A percentile compares a stretch with the other conserved stretches of the same genome.
Evolutionary conservation across 2,113 vertebrate species (phyloP).

Genomic region (Alexandromys fortis): DNA sequence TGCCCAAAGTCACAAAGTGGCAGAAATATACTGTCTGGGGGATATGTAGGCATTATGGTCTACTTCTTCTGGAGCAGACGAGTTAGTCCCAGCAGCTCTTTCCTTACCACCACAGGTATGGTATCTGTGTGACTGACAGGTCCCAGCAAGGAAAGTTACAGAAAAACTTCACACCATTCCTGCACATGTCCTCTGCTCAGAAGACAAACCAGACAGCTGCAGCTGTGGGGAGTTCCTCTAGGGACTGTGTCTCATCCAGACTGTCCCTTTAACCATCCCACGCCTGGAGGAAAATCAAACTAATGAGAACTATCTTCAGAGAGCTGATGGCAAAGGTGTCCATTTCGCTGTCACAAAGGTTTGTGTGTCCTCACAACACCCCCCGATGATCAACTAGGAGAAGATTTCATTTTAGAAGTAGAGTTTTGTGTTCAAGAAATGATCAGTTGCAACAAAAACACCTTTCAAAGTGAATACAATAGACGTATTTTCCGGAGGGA

Average conservation of each 20-base stretch:
- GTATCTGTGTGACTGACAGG: background rate
- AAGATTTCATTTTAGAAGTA: background rate
- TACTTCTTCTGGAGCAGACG: background rate
- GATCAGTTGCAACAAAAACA: background rate
- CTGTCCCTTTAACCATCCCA: background rate
- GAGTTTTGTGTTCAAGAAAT: background rate
- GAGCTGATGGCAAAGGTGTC: background rate
- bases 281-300: background rate
- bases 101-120: background rate
- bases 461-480: background rate
- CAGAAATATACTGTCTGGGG: accelerated
- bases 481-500: background rate
- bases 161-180: background rate
- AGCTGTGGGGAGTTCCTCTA: background rate
- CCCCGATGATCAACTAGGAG: background rate
- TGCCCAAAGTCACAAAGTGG: background rate
- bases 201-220: background rate
- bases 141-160: background rate
- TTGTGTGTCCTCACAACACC: background rate
- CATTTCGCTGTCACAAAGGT: background rate
- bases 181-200: background rate
- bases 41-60: background rate
- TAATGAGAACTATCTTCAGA: background rate
- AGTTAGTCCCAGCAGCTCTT: background rate
- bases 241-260: background rate